Evolutionary conservation across 92 coral and sea anemone genomes (phyloP).

Genomic region (Umimayanthus chanpuru): DNA sequence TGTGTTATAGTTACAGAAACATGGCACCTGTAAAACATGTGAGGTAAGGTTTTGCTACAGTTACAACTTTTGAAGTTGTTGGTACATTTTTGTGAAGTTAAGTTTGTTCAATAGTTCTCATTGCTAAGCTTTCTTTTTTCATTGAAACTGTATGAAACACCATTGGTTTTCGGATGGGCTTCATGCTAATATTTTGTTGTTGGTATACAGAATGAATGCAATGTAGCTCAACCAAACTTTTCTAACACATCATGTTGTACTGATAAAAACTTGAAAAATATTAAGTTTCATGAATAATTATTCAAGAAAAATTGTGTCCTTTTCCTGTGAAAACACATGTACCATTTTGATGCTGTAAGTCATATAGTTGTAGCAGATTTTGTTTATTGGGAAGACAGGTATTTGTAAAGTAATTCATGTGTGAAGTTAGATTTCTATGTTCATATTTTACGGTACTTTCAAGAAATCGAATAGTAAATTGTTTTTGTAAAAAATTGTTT

Average conservation of each 20-base stretch:
- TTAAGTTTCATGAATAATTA: no score
- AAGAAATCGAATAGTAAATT: background rate
- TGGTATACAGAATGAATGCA: background rate
- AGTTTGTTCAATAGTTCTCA: background rate
- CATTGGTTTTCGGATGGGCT: background rate
- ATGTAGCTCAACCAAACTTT: background rate
- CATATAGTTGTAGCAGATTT: no score
- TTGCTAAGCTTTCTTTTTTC: background rate
- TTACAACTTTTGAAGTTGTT: background rate
- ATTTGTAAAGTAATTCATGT: no score
- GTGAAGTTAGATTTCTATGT: background rate
- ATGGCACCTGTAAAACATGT: conserved; percentile 38
- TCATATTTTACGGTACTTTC: background rate
- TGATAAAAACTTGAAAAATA: background rate
- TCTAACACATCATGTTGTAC: background rate
- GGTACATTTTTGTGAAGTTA: background rate
- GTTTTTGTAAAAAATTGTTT: background rate
- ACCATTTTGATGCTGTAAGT: background rate
- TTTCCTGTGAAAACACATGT: background rate
- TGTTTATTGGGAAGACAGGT: background rate
- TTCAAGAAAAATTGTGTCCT: no score
- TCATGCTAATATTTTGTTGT: background rate
- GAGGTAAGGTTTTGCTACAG: conserved; percentile 33
- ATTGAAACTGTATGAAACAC: background rate
- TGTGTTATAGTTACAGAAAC: background rate